phyloP scores from a whole-genome alignment of 2,888 invertebrate species.

The Drosophila mettleri region DNA sequence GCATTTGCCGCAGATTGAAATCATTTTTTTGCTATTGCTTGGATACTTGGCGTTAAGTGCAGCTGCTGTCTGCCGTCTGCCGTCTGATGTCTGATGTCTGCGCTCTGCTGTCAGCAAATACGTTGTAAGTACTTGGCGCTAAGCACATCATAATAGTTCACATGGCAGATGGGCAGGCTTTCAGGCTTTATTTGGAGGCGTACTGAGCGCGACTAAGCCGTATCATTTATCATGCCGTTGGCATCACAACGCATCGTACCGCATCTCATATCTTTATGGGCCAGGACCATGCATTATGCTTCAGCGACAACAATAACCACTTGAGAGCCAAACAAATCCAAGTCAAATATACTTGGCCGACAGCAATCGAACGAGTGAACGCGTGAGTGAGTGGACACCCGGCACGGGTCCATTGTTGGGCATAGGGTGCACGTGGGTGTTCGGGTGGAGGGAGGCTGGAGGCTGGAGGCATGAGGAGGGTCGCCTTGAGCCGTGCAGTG shows the following conservation, averaged over 20 bases:
- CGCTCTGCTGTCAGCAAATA: constrained; percentile 52
- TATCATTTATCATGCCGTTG: constrained; percentile 63
- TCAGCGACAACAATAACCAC: constrained; percentile 76
- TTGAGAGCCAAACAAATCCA: constrained; percentile 54
- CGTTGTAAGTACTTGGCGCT: constrained; percentile 40
- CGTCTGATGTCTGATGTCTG: constrained; percentile 26
- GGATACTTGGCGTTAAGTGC: constrained; percentile 62
- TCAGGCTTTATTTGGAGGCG: constrained; percentile 51
- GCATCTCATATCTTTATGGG: constrained; percentile 45
- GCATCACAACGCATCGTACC: constrained; percentile 16
- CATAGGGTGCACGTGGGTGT: too few relatives aligned
- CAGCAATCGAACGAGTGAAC: constrained; percentile 35
- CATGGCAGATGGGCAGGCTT: constrained; percentile 23
- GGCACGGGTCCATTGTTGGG: too few relatives aligned
- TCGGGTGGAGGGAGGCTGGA: background rate
- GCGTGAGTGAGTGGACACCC: background rate
- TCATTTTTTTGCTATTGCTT: constrained; percentile 37
- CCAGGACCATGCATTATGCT: constrained; percentile 55
- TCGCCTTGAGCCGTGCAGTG: constrained; percentile 45
- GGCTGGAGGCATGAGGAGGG: constrained; percentile 7
- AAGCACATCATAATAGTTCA: constrained; percentile 31
- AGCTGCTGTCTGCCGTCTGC: constrained; percentile 38
- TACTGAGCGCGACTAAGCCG: constrained; percentile 36
- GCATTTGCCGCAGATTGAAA: constrained; percentile 39
- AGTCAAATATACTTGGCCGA: constrained; percentile 47